These are phyloP conservation scores for Tylochromis polylepis DNA, from an alignment of 2,113 vertebrate genomes.

Conservation along the genomic window DNA sequence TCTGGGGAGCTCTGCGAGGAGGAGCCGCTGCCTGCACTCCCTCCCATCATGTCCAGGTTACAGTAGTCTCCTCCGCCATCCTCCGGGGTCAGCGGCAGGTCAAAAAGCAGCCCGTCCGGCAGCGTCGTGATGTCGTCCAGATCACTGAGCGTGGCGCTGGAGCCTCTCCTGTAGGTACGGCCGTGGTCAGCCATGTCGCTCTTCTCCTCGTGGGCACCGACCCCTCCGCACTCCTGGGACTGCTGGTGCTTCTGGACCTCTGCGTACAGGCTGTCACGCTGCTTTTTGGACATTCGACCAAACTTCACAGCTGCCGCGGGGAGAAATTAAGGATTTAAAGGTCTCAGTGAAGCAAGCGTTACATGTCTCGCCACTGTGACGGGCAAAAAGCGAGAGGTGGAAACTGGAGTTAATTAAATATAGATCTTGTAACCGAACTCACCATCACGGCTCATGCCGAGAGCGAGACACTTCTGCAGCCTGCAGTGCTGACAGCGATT, in stretches of 20 bases:
- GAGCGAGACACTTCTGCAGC: slow-evolving; percentile 86
- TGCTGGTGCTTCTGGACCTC: slow-evolving; percentile 92
- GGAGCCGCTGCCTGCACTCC: slow-evolving; percentile 64
- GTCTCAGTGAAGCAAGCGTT: background rate
- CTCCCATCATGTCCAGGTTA: slow-evolving; percentile 77
- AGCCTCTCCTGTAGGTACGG: slow-evolving; percentile 77
- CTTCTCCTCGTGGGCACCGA: slow-evolving; percentile 45
- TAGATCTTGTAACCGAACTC: slow-evolving; percentile 44
- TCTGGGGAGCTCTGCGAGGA: slow-evolving; percentile 84
- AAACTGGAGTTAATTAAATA: slow-evolving; percentile 24
- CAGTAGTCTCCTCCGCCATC: slow-evolving; percentile 76
- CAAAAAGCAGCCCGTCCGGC: slow-evolving; percentile 82
- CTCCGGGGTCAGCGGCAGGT: slow-evolving; percentile 83
- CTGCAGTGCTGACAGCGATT: slow-evolving; percentile 93
- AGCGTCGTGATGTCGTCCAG: slow-evolving; percentile 81
- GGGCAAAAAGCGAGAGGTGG: background rate
- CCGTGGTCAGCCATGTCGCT: slow-evolving; percentile 53
- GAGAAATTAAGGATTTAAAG: background rate
- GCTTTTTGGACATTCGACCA: slow-evolving; percentile 94
- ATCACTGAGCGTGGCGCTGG: slow-evolving; percentile 77
- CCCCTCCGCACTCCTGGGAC: slow-evolving; percentile 72
- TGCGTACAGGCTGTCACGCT: slow-evolving; percentile 87
- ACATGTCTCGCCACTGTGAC: background rate
- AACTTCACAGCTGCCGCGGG: slow-evolving; percentile 83
- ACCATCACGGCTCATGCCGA: slow-evolving; percentile 93